A percentile compares a stretch with the other conserved stretches of the same genome.
phyloP scores from a whole-genome alignment of 2,888 invertebrate species.

The Chesias legatella region DNA sequence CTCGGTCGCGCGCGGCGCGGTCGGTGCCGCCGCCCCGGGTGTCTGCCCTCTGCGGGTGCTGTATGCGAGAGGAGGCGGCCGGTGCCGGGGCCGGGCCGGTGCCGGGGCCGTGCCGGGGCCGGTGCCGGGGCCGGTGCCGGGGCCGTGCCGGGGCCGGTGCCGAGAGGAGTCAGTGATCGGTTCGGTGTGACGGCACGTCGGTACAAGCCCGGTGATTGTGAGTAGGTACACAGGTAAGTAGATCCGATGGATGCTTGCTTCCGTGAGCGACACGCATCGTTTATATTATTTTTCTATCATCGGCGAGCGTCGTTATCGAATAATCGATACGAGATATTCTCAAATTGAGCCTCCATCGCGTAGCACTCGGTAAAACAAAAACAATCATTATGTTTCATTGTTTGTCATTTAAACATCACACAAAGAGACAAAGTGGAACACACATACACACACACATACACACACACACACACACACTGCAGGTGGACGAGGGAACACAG shows the following conservation, averaged over 20 bases:
- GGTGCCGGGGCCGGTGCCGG: constrained; percentile 2
- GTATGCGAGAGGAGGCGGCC: constrained; percentile 21
- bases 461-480: too few relatives aligned
- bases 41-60: constrained; percentile 22
- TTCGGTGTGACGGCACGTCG: constrained; percentile 41
- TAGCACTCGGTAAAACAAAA: constrained; percentile 8
- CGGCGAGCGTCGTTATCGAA: constrained; percentile 23
- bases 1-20: constrained; percentile 23
- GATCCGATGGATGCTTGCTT: constrained; percentile 43
- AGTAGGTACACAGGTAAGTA: constrained; percentile 28
- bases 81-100: constrained; percentile 23
- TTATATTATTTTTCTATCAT: constrained; percentile 53
- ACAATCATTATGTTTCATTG: constrained; percentile 2
- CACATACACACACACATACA: constrained; percentile 17
- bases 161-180: constrained; percentile 9
- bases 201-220: constrained; percentile 41
- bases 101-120: constrained; percentile 18
- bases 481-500: too few relatives aligned
- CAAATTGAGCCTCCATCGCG: constrained; percentile 19
- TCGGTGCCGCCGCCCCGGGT: constrained; percentile 26
- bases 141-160: constrained; percentile 8
- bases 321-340: constrained; percentile 16
- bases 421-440: too few relatives aligned
- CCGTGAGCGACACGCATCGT: constrained; percentile 45
- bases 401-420: too few relatives aligned